A percentile compares a stretch with the other conserved stretches of the same genome.
Conservation (phyloP, 2,113 vertebrate genomes). For the Pangasianodon hypophthalmus region DNA sequence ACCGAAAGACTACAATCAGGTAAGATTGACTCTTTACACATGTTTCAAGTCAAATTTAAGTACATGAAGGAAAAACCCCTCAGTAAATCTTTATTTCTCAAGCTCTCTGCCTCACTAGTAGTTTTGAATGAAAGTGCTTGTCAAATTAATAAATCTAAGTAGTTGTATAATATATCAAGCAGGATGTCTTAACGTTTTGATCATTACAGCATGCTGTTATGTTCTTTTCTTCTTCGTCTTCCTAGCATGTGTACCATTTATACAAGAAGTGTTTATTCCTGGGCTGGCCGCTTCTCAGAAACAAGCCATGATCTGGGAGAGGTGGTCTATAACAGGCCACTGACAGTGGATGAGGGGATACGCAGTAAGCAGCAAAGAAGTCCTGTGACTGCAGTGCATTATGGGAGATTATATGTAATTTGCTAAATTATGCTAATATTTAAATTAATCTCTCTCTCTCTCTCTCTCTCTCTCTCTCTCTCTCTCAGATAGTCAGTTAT, state of each 20-base stretch:
- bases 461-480: constrained; percentile 31
- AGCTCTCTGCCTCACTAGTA: not conserved
- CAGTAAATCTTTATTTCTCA: not conserved
- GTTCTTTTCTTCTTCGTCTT: not conserved
- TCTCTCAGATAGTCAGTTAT: constrained; percentile 70
- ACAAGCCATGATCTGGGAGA: not conserved
- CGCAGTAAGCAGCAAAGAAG: not conserved
- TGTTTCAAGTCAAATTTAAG: not conserved
- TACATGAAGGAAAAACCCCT: not conserved
- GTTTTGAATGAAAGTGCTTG: not conserved
- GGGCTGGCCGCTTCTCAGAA: not conserved
- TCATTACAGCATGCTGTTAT: not conserved
- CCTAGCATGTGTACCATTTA: not conserved
- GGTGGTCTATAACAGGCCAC: not conserved
- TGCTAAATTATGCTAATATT: not conserved
- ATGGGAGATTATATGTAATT: not conserved
- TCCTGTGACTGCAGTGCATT: not conserved
- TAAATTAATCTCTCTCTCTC: not conserved
- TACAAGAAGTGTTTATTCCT: not conserved
- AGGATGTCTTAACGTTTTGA: not conserved
- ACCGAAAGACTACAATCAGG: not conserved
- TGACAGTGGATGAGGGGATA: not conserved
- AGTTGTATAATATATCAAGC: not conserved
- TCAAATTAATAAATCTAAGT: not conserved
- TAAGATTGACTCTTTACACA: not conserved